Evolutionary conservation across 2,113 vertebrate species (phyloP).

Genomic region (Talpa occidentalis): DNA sequence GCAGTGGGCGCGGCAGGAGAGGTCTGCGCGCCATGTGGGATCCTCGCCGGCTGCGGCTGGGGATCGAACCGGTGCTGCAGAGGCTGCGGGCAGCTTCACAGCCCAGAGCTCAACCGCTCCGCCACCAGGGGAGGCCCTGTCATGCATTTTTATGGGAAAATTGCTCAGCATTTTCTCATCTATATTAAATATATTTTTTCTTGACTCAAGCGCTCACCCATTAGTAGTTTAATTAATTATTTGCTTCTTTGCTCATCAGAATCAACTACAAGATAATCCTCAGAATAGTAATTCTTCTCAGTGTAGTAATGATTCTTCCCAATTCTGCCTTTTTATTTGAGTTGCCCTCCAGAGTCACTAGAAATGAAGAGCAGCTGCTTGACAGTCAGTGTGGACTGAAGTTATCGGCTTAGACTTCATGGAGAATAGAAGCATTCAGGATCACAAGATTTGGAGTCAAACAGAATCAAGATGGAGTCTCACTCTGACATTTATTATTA

Average conservation of each 20-base stretch:
- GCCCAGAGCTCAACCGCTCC: too few species aligned
- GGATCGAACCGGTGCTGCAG: too few species aligned
- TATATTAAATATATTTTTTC: neutral
- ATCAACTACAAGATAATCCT: neutral
- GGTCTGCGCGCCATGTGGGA: too few species aligned
- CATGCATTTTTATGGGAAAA: neutral
- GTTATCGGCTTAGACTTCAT: neutral
- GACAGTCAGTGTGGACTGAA: neutral
- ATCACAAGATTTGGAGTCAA: neutral
- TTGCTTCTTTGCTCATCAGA: neutral
- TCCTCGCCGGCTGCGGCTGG: too few species aligned
- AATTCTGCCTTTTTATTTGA: neutral
- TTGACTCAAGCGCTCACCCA: neutral
- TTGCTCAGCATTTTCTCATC: neutral
- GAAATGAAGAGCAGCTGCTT: neutral
- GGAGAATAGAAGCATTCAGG: neutral
- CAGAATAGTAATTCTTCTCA: neutral
- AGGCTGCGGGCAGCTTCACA: too few species aligned
- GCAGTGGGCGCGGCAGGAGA: too few species aligned
- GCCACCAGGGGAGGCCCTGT: too few species aligned
- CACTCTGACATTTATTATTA: conserved; percentile 14
- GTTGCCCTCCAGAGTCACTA: neutral
- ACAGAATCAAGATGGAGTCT: neutral
- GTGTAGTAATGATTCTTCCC: neutral
- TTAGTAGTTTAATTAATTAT: neutral